Evolutionary conservation across 2,888 invertebrate genomes (phyloP).

Genomic region (Pyralis farinalis): DNA sequence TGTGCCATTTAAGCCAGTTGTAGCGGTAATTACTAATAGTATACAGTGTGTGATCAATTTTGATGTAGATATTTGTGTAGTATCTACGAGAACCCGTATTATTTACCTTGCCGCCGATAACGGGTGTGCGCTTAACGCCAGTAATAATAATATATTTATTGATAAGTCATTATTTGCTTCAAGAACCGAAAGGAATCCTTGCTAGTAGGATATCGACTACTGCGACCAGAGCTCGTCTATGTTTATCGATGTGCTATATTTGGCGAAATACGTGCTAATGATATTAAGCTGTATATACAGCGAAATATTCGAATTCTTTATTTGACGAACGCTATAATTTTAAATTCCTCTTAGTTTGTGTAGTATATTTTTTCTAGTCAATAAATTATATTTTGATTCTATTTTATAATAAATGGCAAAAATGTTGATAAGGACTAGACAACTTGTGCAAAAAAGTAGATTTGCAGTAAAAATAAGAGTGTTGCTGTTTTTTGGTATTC

Average conservation of each 20-base stretch:
- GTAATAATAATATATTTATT: slow-evolving; percentile 44
- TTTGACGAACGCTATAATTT: slow-evolving; percentile 49
- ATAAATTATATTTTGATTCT: slow-evolving; percentile 21
- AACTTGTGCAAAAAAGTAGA: slow-evolving; percentile 41
- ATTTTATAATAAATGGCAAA: slow-evolving; percentile 51
- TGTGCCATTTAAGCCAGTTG: too few relatives aligned
- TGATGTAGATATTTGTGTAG: too few relatives aligned
- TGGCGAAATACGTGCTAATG: slow-evolving; percentile 39
- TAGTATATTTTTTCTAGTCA: slow-evolving; percentile 20
- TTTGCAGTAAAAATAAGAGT: slow-evolving; percentile 49
- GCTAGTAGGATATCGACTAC: slow-evolving; percentile 36
- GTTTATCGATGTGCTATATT: slow-evolving; percentile 26
- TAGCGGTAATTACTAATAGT: too few relatives aligned
- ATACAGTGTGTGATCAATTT: too few relatives aligned
- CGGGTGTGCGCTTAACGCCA: slow-evolving; percentile 36
- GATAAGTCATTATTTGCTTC: slow-evolving; percentile 51
- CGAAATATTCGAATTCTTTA: slow-evolving; percentile 63
- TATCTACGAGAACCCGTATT: slow-evolving; percentile 34
- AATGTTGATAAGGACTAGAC: slow-evolving; percentile 71
- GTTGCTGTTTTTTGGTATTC: slow-evolving; percentile 53
- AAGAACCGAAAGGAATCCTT: slow-evolving; percentile 25
- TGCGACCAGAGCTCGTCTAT: slow-evolving; percentile 36
- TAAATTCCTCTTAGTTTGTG: not conserved
- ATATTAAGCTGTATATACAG: slow-evolving; percentile 51
- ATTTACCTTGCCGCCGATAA: slow-evolving; percentile 50